phyloP scores from a whole-genome alignment of 2,113 vertebrate species.

The Scolopax mira region DNA sequence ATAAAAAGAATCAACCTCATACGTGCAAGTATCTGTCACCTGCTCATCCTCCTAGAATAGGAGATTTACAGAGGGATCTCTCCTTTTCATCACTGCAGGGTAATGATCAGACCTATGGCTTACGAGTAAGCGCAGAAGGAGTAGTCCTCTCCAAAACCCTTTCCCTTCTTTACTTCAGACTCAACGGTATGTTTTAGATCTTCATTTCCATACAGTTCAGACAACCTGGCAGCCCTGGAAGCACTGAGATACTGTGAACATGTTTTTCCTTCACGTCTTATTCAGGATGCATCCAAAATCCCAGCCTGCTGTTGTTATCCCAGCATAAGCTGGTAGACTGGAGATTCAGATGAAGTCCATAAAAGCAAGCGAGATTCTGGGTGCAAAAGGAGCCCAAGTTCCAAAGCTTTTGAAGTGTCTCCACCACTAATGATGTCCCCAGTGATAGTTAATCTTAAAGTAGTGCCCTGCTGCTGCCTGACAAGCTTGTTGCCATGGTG shows the following conservation, averaged over 20 bases:
- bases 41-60: background rate
- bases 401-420: constrained; percentile 30
- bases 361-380: background rate
- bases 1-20: background rate
- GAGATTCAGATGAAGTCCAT: background rate
- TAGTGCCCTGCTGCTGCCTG: constrained; percentile 31
- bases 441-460: constrained; percentile 9
- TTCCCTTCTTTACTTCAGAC: background rate
- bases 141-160: background rate
- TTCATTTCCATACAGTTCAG: background rate
- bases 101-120: background rate
- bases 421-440: constrained; percentile 43
- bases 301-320: background rate
- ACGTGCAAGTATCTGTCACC: background rate
- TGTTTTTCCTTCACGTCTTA: background rate
- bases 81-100: background rate
- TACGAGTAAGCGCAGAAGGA: background rate
- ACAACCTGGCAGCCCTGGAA: background rate
- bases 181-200: background rate
- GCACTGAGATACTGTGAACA: background rate
- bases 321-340: background rate
- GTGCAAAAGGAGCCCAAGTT: background rate
- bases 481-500: constrained; percentile 59
- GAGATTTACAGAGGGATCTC: background rate
- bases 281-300: background rate